These are phyloP conservation scores for Callipepla squamata DNA, from an alignment of 2,113 vertebrate species.

Conservation along the genomic window DNA sequence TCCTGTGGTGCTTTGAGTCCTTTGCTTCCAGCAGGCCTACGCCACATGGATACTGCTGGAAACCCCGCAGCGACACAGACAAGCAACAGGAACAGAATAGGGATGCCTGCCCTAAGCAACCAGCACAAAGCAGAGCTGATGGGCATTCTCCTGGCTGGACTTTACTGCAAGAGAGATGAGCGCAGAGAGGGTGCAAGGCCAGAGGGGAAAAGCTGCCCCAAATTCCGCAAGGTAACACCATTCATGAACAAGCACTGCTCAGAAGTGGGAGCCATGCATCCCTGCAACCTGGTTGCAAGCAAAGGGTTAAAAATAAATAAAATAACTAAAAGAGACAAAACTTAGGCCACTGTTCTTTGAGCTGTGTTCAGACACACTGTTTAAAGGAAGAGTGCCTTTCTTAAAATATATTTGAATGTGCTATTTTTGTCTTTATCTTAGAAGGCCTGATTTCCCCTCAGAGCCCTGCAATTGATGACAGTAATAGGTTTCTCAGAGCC, in stretches of 20 bases:
- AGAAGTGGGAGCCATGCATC: background rate
- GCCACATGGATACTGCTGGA: background rate
- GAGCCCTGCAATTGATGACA: constrained; percentile 27
- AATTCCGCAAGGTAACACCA: background rate
- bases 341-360: background rate
- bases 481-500: constrained; percentile 18
- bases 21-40: background rate
- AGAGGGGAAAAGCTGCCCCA: background rate
- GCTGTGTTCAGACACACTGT: background rate
- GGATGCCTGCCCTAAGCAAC: background rate
- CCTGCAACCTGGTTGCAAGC: background rate
- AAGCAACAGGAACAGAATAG: background rate
- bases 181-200: background rate
- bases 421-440: constrained; percentile 63
- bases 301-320: background rate
- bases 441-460: constrained; percentile 61
- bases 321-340: background rate
- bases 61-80: background rate
- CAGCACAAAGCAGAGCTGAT: background rate
- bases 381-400: constrained; percentile 39
- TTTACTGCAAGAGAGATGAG: background rate
- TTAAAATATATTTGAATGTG: constrained; percentile 54
- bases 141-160: rapidly evolving
- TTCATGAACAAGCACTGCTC: rapidly evolving
- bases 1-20: background rate